phyloP scores from a whole-genome alignment of 1,140 invertebrate genomes.

The Acromyrmex echinatior region DNA sequence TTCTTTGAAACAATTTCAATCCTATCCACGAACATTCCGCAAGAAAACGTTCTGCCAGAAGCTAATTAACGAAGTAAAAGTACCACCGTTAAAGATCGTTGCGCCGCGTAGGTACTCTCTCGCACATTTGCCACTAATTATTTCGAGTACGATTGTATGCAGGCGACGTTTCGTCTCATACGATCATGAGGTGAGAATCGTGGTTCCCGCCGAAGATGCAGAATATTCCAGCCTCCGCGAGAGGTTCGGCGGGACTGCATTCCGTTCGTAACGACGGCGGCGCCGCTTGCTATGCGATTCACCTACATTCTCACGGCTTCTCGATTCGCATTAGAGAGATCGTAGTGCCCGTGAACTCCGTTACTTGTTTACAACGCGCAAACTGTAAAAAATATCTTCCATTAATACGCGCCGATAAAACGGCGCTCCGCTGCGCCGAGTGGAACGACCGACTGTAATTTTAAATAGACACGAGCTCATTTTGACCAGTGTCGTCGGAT shows the following conservation, averaged over 20 bases:
- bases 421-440: neutral
- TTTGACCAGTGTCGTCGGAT: neutral
- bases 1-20: neutral
- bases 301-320: slow-evolving; percentile 81
- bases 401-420: slow-evolving; percentile 41
- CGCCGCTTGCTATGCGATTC: slow-evolving; percentile 71
- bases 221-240: slow-evolving; percentile 45
- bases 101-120: slow-evolving; percentile 22
- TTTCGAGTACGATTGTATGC: slow-evolving; percentile 53
- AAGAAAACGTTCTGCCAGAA: slow-evolving; percentile 11
- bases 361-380: slow-evolving; percentile 63
- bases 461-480: neutral
- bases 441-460: slow-evolving; percentile 9
- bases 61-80: slow-evolving; percentile 56
- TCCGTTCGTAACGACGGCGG: slow-evolving; percentile 64
- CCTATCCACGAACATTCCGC: neutral
- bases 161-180: slow-evolving; percentile 22
- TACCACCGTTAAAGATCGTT: neutral
- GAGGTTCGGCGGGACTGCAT: slow-evolving; percentile 64
- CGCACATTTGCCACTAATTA: slow-evolving; percentile 58
- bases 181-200: neutral
- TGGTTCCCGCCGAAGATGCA: slow-evolving; percentile 16
- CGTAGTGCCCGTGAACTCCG: slow-evolving; percentile 61
- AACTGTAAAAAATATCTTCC: slow-evolving; percentile 36
- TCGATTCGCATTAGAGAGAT: slow-evolving; percentile 58